A percentile compares a stretch with the other conserved stretches of the same genome.
Evolutionary conservation across 1,140 invertebrate genomes (phyloP).

Genomic region (Cyphomyrmex costatus): DNA sequence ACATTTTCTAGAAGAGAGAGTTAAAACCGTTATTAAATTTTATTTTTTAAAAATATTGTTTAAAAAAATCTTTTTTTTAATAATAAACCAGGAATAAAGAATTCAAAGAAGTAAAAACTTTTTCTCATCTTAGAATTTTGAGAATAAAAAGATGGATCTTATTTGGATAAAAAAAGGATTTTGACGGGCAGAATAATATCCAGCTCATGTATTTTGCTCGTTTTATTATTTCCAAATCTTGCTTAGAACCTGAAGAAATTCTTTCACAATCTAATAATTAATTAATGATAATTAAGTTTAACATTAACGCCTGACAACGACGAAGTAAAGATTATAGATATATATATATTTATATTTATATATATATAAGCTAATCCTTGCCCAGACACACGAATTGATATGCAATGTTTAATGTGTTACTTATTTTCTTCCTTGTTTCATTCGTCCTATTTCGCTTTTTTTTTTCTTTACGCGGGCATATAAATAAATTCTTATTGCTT

Average conservation of each 20-base stretch:
- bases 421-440: slow-evolving; percentile 66
- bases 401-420: slow-evolving; percentile 83
- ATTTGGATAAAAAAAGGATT: background rate
- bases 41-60: background rate
- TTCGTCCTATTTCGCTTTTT: slow-evolving; percentile 53
- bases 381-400: slow-evolving; percentile 86
- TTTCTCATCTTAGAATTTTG: background rate
- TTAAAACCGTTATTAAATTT: background rate
- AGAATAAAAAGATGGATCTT: background rate
- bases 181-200: background rate
- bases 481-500: slow-evolving; percentile 87
- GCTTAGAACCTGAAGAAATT: slow-evolving; percentile 86
- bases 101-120: background rate
- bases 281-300: slow-evolving; percentile 85
- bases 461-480: slow-evolving; percentile 80
- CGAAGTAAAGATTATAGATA: slow-evolving; percentile 83
- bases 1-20: background rate
- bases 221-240: slow-evolving; percentile 86
- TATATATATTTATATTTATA: slow-evolving; percentile 78
- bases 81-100: background rate
- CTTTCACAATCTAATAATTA: slow-evolving; percentile 85
- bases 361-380: slow-evolving; percentile 85
- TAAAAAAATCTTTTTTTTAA: background rate
- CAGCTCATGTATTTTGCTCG: slow-evolving; percentile 69
- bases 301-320: slow-evolving; percentile 85